These are phyloP conservation scores for Myoxocephalus aenaeus DNA, from an alignment of 2,797 vertebrate species.

Conservation along the genomic window DNA sequence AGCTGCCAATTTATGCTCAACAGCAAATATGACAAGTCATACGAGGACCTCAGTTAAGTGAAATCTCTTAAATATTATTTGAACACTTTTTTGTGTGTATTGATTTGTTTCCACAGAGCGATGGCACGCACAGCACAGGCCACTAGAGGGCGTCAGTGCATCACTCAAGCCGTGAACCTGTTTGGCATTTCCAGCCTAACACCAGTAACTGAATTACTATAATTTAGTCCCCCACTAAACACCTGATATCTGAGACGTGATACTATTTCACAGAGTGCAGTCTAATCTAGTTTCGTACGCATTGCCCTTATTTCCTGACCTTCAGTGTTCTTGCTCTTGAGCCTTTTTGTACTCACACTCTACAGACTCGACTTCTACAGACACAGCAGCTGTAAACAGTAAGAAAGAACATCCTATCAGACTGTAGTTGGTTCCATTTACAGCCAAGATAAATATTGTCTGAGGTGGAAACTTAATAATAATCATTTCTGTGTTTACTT, in stretches of 20 bases:
- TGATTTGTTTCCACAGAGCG: fast-evolving
- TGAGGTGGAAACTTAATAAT: background rate
- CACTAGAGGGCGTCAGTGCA: slow-evolving; percentile 60
- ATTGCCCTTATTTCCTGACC: background rate
- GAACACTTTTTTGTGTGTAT: background rate
- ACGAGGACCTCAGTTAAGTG: background rate
- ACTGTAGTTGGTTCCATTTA: background rate
- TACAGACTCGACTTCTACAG: background rate
- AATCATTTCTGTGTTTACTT: background rate
- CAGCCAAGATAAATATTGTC: background rate
- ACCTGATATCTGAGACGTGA: background rate
- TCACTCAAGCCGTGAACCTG: slow-evolving; percentile 2
- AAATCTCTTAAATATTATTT: background rate
- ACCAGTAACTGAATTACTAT: background rate
- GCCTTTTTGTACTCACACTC: background rate
- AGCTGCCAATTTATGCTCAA: background rate
- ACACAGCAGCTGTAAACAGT: background rate
- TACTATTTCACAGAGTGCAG: background rate
- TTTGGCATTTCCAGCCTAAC: background rate
- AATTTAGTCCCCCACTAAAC: background rate
- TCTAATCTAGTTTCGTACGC: background rate
- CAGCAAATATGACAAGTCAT: background rate
- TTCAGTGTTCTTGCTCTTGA: slow-evolving; percentile 1
- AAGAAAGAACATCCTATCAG: background rate
- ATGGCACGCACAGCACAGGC: background rate